Conservation (phyloP, 1,140 invertebrate species). For the Rhopalosiphum padi region DNA sequence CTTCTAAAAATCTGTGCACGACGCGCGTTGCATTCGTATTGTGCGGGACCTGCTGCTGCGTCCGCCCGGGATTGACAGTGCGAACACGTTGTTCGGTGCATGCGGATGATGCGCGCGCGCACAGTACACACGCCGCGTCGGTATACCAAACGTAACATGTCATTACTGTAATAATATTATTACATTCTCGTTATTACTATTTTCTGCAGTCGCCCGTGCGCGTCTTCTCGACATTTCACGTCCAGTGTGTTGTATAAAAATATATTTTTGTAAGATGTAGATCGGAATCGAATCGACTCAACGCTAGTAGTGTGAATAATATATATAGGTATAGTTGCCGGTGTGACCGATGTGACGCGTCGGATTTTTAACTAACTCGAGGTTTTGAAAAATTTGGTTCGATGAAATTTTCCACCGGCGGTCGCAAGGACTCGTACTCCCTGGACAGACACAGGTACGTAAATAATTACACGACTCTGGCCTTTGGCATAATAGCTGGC, state of each 20-base stretch:
- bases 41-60: conserved; percentile 22
- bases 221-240: background rate
- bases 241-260: background rate
- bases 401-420: conserved; percentile 50
- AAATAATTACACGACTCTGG: background rate
- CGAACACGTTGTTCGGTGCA: conserved; percentile 54
- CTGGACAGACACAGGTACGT: conserved; percentile 52
- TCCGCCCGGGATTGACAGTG: conserved; percentile 16
- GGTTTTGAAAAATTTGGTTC: background rate
- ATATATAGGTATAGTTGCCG: too few relatives aligned
- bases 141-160: background rate
- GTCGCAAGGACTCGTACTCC: conserved; percentile 46
- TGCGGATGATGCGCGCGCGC: conserved; percentile 27
- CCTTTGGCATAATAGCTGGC: background rate
- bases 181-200: background rate
- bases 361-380: background rate
- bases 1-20: background rate
- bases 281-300: background rate
- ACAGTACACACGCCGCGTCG: too few relatives aligned
- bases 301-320: background rate
- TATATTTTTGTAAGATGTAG: background rate
- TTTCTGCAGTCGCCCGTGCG: background rate
- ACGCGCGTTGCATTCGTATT: background rate
- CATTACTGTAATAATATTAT: background rate
- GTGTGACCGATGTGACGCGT: background rate